Conservation (phyloP, 2,113 vertebrate genomes). For the Oreotragus oreotragus region DNA sequence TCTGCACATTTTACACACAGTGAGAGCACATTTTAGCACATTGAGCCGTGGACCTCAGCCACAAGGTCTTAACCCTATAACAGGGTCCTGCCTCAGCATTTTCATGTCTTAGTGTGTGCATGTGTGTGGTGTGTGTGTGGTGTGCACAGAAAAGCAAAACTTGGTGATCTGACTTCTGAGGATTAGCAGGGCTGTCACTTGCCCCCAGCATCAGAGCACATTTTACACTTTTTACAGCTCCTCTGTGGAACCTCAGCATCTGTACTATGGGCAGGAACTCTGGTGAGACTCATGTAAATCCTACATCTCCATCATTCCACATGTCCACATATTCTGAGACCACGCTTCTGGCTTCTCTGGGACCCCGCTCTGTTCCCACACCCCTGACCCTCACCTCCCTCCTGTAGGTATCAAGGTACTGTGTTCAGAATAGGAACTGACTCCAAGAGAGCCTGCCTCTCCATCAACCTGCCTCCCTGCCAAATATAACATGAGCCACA, state of each 20-base stretch:
- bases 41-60: neutral
- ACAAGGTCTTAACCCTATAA: rapidly evolving
- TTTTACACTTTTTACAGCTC: neutral
- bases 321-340: neutral
- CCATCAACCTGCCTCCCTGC: rapidly evolving
- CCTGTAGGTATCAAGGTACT: neutral
- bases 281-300: neutral
- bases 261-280: neutral
- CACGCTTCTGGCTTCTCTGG: neutral
- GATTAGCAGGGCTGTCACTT: neutral
- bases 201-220: neutral
- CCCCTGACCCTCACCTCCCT: neutral
- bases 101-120: too few species aligned
- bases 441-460: neutral
- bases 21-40: neutral
- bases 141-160: rapidly evolving
- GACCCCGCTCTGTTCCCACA: neutral
- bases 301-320: neutral
- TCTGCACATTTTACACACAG: neutral
- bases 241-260: neutral
- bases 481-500: neutral
- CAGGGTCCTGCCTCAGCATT: neutral
- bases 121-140: neutral
- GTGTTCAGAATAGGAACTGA: neutral
- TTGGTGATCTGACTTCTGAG: neutral